Conservation (phyloP, 2,113 vertebrate species). For the Condylura cristata region DNA sequence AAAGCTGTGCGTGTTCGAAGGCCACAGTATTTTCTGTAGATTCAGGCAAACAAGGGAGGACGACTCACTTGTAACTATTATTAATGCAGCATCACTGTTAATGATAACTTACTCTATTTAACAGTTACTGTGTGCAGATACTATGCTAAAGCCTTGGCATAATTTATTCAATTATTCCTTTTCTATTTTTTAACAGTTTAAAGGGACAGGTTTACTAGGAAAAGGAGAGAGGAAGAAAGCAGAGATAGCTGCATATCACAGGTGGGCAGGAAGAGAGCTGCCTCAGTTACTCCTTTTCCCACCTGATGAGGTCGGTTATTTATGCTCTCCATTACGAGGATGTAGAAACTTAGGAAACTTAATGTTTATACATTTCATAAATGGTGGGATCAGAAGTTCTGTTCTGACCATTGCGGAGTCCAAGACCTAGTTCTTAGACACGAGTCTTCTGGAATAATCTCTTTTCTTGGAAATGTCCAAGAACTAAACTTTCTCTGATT, state of each 20-base stretch:
- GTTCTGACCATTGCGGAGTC: background rate
- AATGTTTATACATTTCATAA: background rate
- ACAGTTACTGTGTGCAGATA: background rate
- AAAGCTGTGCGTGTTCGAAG: background rate
- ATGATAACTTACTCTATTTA: constrained; percentile 31
- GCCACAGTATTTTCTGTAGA: background rate
- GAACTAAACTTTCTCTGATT: background rate
- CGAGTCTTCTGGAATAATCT: background rate
- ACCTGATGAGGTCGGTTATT: background rate
- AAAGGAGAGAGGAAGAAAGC: no score
- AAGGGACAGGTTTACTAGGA: no score
- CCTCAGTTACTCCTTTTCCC: background rate
- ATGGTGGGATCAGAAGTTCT: background rate
- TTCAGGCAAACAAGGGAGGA: background rate
- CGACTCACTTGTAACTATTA: background rate
- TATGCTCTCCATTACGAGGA: background rate
- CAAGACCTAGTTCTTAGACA: background rate
- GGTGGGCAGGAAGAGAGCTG: no score
- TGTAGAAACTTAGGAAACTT: background rate
- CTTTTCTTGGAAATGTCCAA: background rate
- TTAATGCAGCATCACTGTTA: constrained; percentile 24
- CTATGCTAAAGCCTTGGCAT: background rate
- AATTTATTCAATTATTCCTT: background rate
- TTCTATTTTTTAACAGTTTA: no score
- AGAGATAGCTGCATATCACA: no score